Evolutionary conservation across 2,888 invertebrate species (phyloP).

Genomic region (Cantharis lateralis): DNA sequence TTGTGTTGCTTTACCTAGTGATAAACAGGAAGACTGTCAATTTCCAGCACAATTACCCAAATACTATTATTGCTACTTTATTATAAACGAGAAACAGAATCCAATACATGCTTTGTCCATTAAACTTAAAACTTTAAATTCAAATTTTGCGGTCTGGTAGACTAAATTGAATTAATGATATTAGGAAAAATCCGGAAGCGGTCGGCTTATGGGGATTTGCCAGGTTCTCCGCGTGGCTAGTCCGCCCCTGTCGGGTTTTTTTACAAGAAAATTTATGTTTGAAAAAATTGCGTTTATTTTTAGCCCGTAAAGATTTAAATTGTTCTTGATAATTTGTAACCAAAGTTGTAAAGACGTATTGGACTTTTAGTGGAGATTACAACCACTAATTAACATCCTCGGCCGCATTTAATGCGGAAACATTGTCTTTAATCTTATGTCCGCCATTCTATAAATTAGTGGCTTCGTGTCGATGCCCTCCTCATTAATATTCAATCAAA

Average conservation of each 20-base stretch:
- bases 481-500: not conserved
- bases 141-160: no score
- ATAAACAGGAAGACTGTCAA: no score
- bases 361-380: not conserved
- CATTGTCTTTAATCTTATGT: not conserved
- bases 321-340: not conserved
- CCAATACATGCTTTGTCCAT: no score
- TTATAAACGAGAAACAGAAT: no score
- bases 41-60: no score
- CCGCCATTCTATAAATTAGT: not conserved
- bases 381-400: not conserved
- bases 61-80: no score
- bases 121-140: no score
- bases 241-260: not conserved
- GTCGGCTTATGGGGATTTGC: no score
- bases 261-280: no score
- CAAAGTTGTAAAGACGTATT: not conserved
- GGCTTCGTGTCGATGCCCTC: not conserved
- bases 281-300: not conserved
- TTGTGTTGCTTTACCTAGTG: no score
- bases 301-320: not conserved
- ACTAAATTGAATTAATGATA: no score
- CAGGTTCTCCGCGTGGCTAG: not conserved
- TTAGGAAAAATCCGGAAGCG: no score
- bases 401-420: not conserved